These are phyloP conservation scores for Geodia barretti DNA, from an alignment of 37 sponge, comb jelly and placozoan species.

Conservation along the genomic window DNA sequence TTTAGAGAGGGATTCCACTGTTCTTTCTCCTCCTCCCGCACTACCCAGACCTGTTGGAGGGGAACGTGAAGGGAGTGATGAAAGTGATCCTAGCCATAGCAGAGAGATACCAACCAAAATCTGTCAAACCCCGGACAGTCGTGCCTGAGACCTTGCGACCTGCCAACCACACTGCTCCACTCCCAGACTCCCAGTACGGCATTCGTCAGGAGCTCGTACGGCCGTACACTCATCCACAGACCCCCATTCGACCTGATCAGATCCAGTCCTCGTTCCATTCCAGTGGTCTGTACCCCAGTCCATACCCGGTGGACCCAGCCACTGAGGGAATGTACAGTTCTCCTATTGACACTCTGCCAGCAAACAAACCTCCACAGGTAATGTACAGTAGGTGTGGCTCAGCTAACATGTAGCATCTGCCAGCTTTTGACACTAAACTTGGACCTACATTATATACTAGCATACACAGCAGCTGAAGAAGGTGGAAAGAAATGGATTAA, in stretches of 20 bases:
- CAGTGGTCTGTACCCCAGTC: not conserved
- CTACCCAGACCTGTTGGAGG: slow-evolving; percentile 7
- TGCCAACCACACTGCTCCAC: not conserved
- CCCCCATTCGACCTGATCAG: not conserved
- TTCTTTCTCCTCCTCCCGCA: not conserved
- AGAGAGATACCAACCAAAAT: slow-evolving; percentile 67
- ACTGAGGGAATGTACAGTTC: slow-evolving; percentile 21
- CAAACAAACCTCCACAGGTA: not conserved
- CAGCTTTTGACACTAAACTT: too few relatives aligned
- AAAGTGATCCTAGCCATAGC: slow-evolving; percentile 76
- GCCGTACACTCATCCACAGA: not conserved
- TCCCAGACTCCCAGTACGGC: too few relatives aligned
- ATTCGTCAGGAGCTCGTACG: not conserved
- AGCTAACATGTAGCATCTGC: too few relatives aligned
- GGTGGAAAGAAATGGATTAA: too few relatives aligned
- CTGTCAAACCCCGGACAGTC: slow-evolving; percentile 33
- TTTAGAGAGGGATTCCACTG: too few relatives aligned
- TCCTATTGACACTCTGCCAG: slow-evolving; percentile 48
- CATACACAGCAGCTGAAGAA: too few relatives aligned
- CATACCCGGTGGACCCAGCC: not conserved
- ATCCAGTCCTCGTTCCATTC: not conserved
- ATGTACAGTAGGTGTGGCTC: too few relatives aligned
- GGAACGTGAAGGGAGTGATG: slow-evolving; percentile 55
- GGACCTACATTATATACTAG: too few relatives aligned
- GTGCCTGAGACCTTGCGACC: not conserved